Conservation (phyloP, 2,888 invertebrate genomes). For the Brenthis ino region DNA sequence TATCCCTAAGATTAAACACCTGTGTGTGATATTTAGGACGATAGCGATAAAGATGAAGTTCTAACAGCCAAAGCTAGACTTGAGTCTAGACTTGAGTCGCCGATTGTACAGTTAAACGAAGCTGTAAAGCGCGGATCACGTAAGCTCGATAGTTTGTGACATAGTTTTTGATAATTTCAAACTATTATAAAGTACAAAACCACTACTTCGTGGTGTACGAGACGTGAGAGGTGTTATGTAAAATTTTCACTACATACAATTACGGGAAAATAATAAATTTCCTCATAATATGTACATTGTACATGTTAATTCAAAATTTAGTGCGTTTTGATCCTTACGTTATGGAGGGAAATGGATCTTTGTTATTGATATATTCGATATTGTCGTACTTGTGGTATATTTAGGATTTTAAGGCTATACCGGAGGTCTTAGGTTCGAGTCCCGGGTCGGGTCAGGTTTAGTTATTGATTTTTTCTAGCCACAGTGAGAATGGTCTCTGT, state of each 20-base stretch:
- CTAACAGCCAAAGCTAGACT: not conserved
- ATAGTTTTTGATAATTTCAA: conserved; percentile 36
- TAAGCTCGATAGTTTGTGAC: conserved; percentile 33
- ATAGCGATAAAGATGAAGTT: not conserved
- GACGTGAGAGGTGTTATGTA: conserved; percentile 25
- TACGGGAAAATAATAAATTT: too few relatives aligned
- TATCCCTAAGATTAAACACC: conserved; percentile 11
- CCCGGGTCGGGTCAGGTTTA: too few relatives aligned
- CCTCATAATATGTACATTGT: too few relatives aligned
- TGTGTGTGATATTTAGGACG: conserved; percentile 1
- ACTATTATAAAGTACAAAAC: conserved; percentile 31
- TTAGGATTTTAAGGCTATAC: too few relatives aligned
- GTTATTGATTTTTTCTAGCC: too few relatives aligned
- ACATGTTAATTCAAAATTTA: too few relatives aligned
- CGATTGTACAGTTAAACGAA: conserved; percentile 22
- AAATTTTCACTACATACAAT: conserved; percentile 14
- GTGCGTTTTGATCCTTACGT: too few relatives aligned
- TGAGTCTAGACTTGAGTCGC: not conserved
- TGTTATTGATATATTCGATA: too few relatives aligned
- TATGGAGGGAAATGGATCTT: too few relatives aligned
- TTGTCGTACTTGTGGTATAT: too few relatives aligned
- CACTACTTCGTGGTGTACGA: conserved; percentile 24
- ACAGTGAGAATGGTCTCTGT: too few relatives aligned
- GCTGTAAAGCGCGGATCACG: conserved; percentile 29
- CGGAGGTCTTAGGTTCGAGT: too few relatives aligned